Percentiles rank a stretch among this genome's conserved stretches.
Evolutionary conservation across 2,113 vertebrate species (phyloP).

Genomic region (Oenanthe oenanthe): DNA sequence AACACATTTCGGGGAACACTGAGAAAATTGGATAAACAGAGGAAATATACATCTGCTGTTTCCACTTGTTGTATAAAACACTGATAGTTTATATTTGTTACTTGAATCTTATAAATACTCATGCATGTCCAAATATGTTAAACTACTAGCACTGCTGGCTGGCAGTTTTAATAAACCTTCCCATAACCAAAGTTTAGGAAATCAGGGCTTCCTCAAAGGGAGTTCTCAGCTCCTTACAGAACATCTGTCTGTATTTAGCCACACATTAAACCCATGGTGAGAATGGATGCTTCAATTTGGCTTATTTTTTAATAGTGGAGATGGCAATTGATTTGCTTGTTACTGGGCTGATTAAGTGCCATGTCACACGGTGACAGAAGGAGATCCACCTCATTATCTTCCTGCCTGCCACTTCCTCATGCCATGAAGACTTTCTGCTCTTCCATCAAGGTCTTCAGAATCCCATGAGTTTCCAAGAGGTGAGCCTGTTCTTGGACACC

Average conservation of each 20-base stretch:
- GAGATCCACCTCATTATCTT: neutral
- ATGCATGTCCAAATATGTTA: neutral
- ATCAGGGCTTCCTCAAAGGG: neutral
- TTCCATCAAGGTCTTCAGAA: neutral
- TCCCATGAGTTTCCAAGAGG: neutral
- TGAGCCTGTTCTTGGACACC: neutral
- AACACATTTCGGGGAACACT: slow-evolving; percentile 8
- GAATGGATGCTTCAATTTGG: neutral
- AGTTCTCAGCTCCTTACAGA: neutral
- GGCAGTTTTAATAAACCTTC: neutral
- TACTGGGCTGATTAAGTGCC: neutral
- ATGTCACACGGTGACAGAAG: neutral
- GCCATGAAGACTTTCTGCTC: neutral
- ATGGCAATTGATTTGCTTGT: neutral
- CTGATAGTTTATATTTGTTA: neutral
- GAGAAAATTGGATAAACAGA: slow-evolving; percentile 27
- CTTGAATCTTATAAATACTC: neutral
- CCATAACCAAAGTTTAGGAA: neutral
- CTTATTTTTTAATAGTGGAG: neutral
- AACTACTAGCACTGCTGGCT: neutral
- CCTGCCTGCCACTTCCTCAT: accelerated
- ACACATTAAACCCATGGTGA: neutral
- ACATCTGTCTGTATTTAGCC: neutral
- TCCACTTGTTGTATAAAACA: slow-evolving; percentile 10
- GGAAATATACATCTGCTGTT: slow-evolving; percentile 13